Conservation (phyloP, 2,797 vertebrate genomes). For the Acanthopagrus latus region DNA sequence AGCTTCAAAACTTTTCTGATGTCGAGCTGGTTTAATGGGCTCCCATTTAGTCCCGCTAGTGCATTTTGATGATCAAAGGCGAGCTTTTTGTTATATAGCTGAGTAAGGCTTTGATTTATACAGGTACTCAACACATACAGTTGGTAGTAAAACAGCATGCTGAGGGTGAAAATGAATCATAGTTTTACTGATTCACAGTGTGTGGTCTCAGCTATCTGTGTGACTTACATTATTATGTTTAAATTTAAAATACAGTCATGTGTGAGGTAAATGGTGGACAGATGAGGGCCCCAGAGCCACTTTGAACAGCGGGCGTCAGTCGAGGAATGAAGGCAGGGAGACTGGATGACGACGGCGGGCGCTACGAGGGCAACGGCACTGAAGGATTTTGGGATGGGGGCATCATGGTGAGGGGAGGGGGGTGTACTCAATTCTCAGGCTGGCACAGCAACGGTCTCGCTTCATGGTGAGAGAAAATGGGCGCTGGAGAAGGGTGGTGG, state of each 20-base stretch:
- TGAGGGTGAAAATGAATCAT: slow-evolving; percentile 17
- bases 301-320: slow-evolving; percentile 18
- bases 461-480: slow-evolving; percentile 80
- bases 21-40: slow-evolving; percentile 53
- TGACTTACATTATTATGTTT: slow-evolving; percentile 18
- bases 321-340: slow-evolving; percentile 16
- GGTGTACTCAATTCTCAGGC: slow-evolving; percentile 58
- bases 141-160: slow-evolving; percentile 37
- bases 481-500: slow-evolving; percentile 66
- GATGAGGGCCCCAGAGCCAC: background rate
- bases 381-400: slow-evolving; percentile 66
- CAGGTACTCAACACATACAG: slow-evolving; percentile 27
- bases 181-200: slow-evolving; percentile 30
- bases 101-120: slow-evolving; percentile 33
- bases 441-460: slow-evolving; percentile 80
- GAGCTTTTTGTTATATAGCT: slow-evolving; percentile 33
- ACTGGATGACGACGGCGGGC: slow-evolving; percentile 3
- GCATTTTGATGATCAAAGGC: slow-evolving; percentile 65
- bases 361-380: slow-evolving; percentile 26
- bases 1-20: slow-evolving; percentile 42
- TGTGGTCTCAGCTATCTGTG: slow-evolving; percentile 44
- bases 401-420: slow-evolving; percentile 38
- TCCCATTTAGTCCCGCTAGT: slow-evolving; percentile 40
- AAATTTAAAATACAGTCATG: slow-evolving; percentile 4
- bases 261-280: background rate